Evolutionary conservation across 1,140 invertebrate species (phyloP), one percentile per base, ranked within the genome.

Genomic region (Eumeta japonica): DNA sequence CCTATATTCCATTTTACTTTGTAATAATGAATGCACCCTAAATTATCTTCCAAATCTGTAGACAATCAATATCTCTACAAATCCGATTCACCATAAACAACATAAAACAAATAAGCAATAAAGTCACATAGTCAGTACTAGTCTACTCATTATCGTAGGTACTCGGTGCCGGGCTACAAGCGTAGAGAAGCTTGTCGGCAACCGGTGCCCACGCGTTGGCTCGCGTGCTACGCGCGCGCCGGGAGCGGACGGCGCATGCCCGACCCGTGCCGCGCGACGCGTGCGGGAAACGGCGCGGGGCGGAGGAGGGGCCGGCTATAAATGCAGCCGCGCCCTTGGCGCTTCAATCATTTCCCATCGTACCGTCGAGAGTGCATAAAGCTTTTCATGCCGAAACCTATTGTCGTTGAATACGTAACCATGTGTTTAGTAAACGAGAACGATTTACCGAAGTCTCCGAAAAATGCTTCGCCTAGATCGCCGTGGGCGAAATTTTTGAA

Each of bases 361-460:
- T 52, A 49, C 46, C 58, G 46, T 39, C 58, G 58, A 50, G 63
- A 52, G 68, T 51, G 60, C 58, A 56, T 56, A 58, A 57, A 56
- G 62, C 55, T 60, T 50, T 53, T 46, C 48, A 24, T 24, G 5
- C 20, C 5, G n/a, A 24, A n/a, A 7, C n/a, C n/a, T 24, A 24
- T 24, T 24, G 5, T 7, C n/a, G 5, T 24, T 24, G 5, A 7
- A 24, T 7, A 24, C n/a, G 40, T 55, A 45, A 70, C 51, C 35
- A 75, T 75, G 71, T 75, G 71, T 70, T 60, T 75, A 46, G 57
- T 56, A 58, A 73, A 73, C 50, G 60, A 71, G 46, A 58, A 58
- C 43, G 57, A 55, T 44, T 66, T 66, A 14, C 64, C 66, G 35
- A 49, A 55, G 41, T 68, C 65, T 50, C 59, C 67, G 62, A 57